A percentile compares a stretch with the other conserved stretches of the same genome.
phyloP scores from a whole-genome alignment of 2,113 vertebrate species.

The Clarias batrachus region DNA sequence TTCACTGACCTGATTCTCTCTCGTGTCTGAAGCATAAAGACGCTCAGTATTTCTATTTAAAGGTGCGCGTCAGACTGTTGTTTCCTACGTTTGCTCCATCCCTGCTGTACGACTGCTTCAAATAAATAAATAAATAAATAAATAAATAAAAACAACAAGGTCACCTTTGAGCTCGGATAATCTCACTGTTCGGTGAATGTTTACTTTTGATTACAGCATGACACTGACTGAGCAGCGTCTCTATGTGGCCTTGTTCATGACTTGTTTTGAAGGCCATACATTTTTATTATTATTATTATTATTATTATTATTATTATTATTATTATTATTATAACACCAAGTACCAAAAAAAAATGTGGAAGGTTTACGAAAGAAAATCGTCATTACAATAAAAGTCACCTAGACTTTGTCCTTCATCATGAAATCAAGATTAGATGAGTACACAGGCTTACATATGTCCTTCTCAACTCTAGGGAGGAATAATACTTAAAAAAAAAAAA shows the following conservation, averaged over 20 bases:
- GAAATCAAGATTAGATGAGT: background rate
- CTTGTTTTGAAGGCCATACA: background rate
- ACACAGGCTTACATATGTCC: background rate
- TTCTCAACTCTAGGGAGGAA: background rate
- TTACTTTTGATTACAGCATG: conserved; percentile 29
- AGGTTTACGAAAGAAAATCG: background rate
- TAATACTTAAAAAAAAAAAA: too few relatives aligned
- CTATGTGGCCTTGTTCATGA: conserved; percentile 44
- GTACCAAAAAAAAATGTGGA: background rate
- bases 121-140: background rate
- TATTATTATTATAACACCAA: background rate
- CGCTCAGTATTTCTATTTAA: conserved; percentile 23
- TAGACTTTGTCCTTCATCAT: too few relatives aligned
- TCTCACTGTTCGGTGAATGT: conserved; percentile 7
- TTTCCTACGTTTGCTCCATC: conserved; percentile 7
- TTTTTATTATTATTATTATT: background rate
- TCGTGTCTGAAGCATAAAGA: conserved; percentile 15
- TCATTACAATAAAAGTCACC: background rate
- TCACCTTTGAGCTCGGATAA: conserved; percentile 30
- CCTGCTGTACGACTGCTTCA: background rate
- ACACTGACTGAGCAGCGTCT: conserved; percentile 11
- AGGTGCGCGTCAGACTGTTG: conserved; percentile 20
- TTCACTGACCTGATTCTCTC: conserved; percentile 4
- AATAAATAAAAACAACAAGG: background rate
- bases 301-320: too few relatives aligned